These are phyloP conservation scores for Leucoraja erinaceus DNA, from an alignment of 2,113 vertebrate genomes.

Conservation along the genomic window DNA sequence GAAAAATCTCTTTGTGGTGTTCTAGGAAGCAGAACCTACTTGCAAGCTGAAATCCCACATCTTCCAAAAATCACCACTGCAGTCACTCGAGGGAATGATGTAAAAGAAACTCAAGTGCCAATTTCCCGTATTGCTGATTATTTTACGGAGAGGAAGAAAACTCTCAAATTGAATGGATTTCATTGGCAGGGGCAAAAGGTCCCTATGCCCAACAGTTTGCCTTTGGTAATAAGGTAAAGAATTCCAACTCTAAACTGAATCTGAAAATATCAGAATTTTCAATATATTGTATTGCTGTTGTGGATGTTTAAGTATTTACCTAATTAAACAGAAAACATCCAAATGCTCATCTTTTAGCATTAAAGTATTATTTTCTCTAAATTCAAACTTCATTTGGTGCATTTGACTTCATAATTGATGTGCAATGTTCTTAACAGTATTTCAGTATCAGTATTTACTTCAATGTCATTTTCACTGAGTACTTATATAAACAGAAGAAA, in stretches of 20 bases:
- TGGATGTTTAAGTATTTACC: not conserved
- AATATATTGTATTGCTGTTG: not conserved
- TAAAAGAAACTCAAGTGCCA: not conserved
- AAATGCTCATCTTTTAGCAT: not conserved
- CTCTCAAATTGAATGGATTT: constrained; percentile 19
- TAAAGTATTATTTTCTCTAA: not conserved
- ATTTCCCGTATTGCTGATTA: constrained; percentile 18
- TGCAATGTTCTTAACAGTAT: not conserved
- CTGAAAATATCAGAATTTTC: not conserved
- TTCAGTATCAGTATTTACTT: no score
- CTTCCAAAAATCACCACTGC: constrained; percentile 31
- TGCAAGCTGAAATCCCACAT: not conserved
- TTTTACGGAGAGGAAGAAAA: constrained; percentile 20
- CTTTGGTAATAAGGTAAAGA: constrained; percentile 19
- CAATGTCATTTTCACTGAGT: no score
- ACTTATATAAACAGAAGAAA: no score
- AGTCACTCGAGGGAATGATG: not conserved
- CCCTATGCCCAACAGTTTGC: not conserved
- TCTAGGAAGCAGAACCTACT: not conserved
- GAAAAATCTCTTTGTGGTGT: not conserved
- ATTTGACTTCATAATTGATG: not conserved
- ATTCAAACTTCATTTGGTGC: not conserved
- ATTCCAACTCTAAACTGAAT: not conserved
- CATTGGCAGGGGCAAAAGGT: not conserved
- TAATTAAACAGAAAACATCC: not conserved